Evolutionary conservation across 92 coral and sea anemone species (phyloP).

Genomic region (Diadumene lineata): DNA sequence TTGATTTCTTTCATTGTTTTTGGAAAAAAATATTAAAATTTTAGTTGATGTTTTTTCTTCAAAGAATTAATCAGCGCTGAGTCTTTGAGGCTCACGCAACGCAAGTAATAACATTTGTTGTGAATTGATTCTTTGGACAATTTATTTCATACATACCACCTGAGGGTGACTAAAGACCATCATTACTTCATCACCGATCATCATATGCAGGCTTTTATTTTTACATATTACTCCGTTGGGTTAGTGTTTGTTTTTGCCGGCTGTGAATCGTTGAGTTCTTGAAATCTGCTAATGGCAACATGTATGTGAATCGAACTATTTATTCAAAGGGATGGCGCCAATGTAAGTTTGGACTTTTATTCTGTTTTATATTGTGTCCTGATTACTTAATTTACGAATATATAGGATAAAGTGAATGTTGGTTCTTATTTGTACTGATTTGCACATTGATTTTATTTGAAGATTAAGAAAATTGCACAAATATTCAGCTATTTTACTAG

Average conservation of each 20-base stretch:
- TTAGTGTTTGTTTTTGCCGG: constrained; percentile 1
- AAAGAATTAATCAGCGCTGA: constrained; percentile 7
- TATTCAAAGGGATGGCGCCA: constrained; percentile 10
- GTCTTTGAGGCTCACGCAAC: background rate
- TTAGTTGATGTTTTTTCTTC: background rate
- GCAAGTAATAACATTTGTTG: background rate
- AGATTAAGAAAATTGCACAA: background rate
- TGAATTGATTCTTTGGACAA: background rate
- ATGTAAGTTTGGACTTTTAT: constrained; percentile 8
- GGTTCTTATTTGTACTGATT: background rate
- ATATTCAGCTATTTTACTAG: background rate
- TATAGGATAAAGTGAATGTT: background rate
- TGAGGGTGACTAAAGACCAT: background rate
- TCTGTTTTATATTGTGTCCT: background rate
- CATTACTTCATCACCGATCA: background rate
- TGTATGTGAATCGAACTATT: constrained; percentile 16
- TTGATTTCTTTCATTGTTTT: background rate
- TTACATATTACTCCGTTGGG: background rate
- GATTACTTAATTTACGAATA: constrained; percentile 4
- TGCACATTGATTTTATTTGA: background rate
- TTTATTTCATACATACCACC: constrained; percentile 7
- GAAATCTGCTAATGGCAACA: background rate
- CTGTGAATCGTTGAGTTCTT: background rate
- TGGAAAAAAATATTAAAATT: background rate
- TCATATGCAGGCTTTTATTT: background rate